Conservation (phyloP, 2,113 vertebrate genomes). For the Drymodes brunneopygia region DNA sequence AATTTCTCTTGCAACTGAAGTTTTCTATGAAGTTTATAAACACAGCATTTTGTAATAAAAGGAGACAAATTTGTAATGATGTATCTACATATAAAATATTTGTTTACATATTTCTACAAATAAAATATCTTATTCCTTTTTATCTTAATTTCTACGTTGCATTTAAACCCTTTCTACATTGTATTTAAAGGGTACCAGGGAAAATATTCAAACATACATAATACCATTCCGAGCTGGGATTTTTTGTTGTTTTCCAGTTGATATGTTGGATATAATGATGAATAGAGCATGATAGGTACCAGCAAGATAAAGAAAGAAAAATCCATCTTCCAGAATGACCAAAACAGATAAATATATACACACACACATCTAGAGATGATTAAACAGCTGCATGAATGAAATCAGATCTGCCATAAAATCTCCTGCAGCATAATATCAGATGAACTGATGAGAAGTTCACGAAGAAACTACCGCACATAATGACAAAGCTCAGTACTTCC, state of each 20-base stretch:
- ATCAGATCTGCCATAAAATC: neutral
- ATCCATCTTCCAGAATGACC: neutral
- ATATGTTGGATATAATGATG: neutral
- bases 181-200: neutral
- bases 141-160: neutral
- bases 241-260: neutral
- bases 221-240: accelerated
- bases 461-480: neutral
- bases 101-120: neutral
- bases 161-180: neutral
- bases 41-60: neutral
- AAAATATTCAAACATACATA: neutral
- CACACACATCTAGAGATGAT: neutral
- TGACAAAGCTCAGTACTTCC: neutral
- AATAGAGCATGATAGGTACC: neutral
- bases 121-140: neutral
- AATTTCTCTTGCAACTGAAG: neutral
- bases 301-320: neutral
- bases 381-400: neutral
- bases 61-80: neutral
- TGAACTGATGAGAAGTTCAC: neutral
- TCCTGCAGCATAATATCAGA: neutral
- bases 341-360: neutral
- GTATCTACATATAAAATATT: neutral
- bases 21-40: neutral